A percentile compares a stretch with the other conserved stretches of the same genome.
phyloP scores from a whole-genome alignment of 2,113 vertebrate species.

The Tragulus kanchil region DNA sequence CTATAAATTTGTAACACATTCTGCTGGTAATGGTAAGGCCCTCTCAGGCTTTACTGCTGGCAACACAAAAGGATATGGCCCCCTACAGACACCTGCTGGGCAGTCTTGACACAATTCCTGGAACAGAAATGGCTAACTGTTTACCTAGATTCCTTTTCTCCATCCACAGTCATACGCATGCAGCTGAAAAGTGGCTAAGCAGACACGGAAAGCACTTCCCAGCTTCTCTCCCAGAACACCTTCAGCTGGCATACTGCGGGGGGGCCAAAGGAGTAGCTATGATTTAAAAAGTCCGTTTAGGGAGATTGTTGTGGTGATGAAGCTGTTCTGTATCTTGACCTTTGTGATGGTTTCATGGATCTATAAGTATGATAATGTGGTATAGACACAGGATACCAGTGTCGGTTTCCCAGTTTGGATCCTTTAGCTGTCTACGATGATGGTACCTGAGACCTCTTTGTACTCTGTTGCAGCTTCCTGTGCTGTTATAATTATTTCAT shows the following conservation, averaged over 20 bases:
- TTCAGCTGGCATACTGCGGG: no score
- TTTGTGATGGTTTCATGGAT: background rate
- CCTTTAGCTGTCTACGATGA: background rate
- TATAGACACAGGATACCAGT: accelerated
- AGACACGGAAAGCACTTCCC: background rate
- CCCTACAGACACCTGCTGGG: background rate
- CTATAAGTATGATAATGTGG: background rate
- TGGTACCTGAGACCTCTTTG: background rate
- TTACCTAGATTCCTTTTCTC: background rate
- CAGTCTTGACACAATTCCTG: background rate
- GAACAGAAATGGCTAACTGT: background rate
- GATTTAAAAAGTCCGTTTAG: background rate
- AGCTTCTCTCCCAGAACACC: background rate
- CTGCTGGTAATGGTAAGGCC: background rate
- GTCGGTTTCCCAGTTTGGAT: background rate
- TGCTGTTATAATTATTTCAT: background rate
- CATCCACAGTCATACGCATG: background rate
- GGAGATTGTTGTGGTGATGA: no score
- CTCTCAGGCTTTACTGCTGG: background rate
- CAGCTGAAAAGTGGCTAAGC: background rate
- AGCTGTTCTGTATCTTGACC: background rate
- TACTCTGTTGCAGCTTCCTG: background rate
- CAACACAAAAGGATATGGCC: background rate
- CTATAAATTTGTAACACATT: background rate
- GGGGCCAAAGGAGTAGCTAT: background rate